These are phyloP conservation scores for Psix sp. DNA, from an alignment of 1,140 invertebrate species.

Conservation along the genomic window DNA sequence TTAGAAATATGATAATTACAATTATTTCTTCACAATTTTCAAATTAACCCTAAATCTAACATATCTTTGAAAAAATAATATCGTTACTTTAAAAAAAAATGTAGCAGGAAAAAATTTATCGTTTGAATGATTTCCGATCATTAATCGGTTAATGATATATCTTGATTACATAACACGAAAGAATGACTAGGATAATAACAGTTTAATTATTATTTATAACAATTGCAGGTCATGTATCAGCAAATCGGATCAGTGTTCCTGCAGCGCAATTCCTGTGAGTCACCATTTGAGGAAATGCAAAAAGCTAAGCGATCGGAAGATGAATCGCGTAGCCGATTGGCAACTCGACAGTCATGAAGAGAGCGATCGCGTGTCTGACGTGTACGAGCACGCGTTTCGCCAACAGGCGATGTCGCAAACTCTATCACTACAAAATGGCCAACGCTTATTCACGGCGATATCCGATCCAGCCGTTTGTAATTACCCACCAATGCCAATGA, in stretches of 20 bases:
- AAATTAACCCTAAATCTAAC: too few relatives aligned
- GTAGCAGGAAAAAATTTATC: too few relatives aligned
- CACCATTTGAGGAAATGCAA: conserved; percentile 15
- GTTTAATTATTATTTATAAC: background rate
- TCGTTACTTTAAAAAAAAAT: too few relatives aligned
- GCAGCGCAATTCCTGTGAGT: background rate
- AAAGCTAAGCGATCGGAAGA: conserved; percentile 11
- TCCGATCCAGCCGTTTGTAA: conserved; percentile 77
- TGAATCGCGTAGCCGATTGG: conserved; percentile 28
- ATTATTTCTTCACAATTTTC: too few relatives aligned
- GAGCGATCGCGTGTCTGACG: conserved; percentile 14
- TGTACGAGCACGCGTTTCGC: conserved; percentile 36
- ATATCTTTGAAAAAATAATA: too few relatives aligned
- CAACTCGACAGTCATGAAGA: conserved; percentile 32
- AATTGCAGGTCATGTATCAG: conserved; percentile 25
- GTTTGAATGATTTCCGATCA: too few relatives aligned
- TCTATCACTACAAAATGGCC: conserved; percentile 64
- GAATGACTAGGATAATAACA: too few relatives aligned
- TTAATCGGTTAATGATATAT: too few relatives aligned
- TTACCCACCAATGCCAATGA: conserved; percentile 76
- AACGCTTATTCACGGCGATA: conserved; percentile 75
- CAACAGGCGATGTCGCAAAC: conserved; percentile 33
- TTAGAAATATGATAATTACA: too few relatives aligned
- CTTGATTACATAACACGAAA: too few relatives aligned
- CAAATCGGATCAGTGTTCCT: conserved; percentile 36